Conservation (phyloP, 2,888 invertebrate genomes). For the Aleiodes leptofemur region DNA sequence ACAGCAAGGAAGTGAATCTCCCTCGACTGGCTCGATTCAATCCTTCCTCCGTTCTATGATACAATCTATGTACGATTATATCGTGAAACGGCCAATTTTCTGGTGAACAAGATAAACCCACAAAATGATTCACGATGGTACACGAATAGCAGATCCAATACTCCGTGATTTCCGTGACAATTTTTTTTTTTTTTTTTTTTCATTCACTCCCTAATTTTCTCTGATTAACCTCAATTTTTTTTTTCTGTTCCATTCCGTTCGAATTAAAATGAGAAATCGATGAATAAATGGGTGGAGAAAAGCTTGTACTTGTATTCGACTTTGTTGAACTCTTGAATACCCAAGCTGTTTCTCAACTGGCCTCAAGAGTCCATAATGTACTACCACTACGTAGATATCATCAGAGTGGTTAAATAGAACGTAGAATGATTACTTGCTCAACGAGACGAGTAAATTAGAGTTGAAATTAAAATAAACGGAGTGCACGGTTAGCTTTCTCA, state of each 20-base stretch:
- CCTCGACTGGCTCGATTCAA: conserved; percentile 9
- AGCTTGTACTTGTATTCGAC: neutral
- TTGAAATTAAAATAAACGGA: conserved; percentile 43
- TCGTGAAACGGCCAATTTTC: conserved; percentile 38
- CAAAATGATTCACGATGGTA: conserved; percentile 33
- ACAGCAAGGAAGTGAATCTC: conserved; percentile 8
- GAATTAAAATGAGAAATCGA: conserved; percentile 5
- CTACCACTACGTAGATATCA: conserved; percentile 30
- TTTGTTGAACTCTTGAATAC: conserved; percentile 1
- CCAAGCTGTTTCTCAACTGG: neutral
- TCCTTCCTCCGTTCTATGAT: conserved; percentile 1
- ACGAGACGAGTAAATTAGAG: conserved; percentile 45
- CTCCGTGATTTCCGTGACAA: conserved; percentile 6
- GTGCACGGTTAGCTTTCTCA: conserved; percentile 24
- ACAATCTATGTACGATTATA: conserved; percentile 32
- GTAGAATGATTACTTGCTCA: conserved; percentile 41
- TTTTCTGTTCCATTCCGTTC: neutral
- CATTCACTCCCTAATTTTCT: no score
- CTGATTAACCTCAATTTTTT: neutral
- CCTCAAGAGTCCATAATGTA: conserved; percentile 17
- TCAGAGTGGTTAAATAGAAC: conserved; percentile 32
- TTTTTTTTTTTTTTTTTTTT: neutral
- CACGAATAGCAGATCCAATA: conserved; percentile 8
- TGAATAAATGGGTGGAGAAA: conserved; percentile 11
- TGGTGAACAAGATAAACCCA: conserved; percentile 7